Evolutionary conservation across 2,888 invertebrate species (phyloP).

Genomic region (Scrobipalpa costella): DNA sequence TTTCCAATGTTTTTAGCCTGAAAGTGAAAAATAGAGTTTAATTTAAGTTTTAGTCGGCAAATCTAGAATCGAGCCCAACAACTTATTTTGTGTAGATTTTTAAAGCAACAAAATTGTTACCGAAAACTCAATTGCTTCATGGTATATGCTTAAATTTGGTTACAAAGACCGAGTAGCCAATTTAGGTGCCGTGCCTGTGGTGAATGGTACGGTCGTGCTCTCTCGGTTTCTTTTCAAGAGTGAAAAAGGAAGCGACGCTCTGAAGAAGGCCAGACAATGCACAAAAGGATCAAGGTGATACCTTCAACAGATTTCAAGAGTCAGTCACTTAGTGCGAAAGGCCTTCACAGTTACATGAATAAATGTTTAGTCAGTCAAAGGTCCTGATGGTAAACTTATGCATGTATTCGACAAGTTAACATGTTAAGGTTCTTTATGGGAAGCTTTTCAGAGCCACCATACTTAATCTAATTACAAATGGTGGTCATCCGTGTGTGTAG

Average conservation of each 20-base stretch:
- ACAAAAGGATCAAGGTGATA: slow-evolving; percentile 7
- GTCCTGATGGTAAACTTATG: not conserved
- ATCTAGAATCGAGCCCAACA: no score
- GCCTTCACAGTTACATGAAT: not conserved
- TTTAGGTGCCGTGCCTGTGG: not conserved
- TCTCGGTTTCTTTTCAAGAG: not conserved
- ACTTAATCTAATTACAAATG: not conserved
- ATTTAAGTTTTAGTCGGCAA: no score
- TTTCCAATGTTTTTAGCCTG: no score
- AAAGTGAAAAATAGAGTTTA: no score
- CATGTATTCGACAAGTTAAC: slow-evolving; percentile 1
- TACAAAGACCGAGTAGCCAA: not conserved
- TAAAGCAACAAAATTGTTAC: no score
- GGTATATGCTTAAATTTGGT: not conserved
- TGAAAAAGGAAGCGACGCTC: slow-evolving; percentile 8
- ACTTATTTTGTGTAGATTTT: no score
- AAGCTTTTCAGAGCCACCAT: slow-evolving; percentile 1
- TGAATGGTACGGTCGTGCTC: not conserved
- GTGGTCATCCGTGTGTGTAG: no score
- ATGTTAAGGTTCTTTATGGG: not conserved
- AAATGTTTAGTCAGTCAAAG: not conserved
- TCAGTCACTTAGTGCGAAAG: not conserved
- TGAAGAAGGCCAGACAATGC: slow-evolving; percentile 2
- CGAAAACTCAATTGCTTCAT: no score
- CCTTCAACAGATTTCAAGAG: not conserved